phyloP scores from a whole-genome alignment of 2,888 invertebrate genomes.

The Mesoligia furuncula region DNA sequence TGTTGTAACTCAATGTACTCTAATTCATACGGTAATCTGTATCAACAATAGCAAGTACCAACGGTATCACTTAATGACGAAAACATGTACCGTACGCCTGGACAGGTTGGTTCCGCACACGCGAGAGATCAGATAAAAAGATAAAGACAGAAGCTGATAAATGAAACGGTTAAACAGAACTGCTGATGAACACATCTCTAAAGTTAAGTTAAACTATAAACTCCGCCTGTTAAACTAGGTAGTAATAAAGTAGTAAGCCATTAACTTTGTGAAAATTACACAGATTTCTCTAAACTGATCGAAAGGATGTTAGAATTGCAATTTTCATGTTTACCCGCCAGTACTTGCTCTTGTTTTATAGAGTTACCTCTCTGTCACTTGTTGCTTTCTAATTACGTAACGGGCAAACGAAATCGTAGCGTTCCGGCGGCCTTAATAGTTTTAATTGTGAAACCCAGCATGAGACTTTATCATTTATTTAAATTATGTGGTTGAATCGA shows the following conservation, averaged over 20 bases:
- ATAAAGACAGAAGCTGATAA: conserved; percentile 40
- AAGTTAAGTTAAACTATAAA: conserved; percentile 16
- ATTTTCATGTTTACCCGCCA: conserved; percentile 48
- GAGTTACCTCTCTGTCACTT: conserved; percentile 59
- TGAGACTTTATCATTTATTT: conserved; percentile 84
- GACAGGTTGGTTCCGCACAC: conserved; percentile 55
- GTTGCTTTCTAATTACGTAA: conserved; percentile 80
- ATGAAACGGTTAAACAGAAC: conserved; percentile 34
- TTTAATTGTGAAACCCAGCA: conserved; percentile 84
- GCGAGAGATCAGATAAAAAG: conserved; percentile 41
- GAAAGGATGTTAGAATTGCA: conserved; percentile 42
- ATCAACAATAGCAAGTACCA: conserved; percentile 57
- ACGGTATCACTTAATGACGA: conserved; percentile 59
- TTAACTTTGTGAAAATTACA: conserved; percentile 43
- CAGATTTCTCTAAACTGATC: conserved; percentile 48
- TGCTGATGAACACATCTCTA: conserved; percentile 21
- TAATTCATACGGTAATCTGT: conserved; percentile 50
- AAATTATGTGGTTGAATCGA: conserved; percentile 84
- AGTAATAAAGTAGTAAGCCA: conserved; percentile 36
- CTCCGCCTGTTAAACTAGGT: conserved; percentile 1
- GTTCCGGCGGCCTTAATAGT: conserved; percentile 79
- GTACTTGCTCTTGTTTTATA: conserved; percentile 58
- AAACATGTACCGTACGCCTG: conserved; percentile 54
- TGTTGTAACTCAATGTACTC: conserved; percentile 33
- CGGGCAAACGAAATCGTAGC: conserved; percentile 79